phyloP scores from a whole-genome alignment of 1,140 invertebrate species.

The Zaprionus ornatus region DNA sequence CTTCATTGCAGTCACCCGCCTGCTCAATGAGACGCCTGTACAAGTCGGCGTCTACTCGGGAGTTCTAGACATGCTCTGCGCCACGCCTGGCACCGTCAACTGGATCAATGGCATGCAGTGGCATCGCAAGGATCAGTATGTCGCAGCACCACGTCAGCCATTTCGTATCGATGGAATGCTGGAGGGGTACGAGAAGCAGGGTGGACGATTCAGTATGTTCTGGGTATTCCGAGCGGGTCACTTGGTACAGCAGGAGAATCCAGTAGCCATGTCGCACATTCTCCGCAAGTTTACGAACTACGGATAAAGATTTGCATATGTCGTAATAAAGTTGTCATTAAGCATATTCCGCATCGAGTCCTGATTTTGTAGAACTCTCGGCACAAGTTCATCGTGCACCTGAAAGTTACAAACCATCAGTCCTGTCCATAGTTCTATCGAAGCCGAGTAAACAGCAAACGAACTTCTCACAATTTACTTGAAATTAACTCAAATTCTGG shows the following conservation, averaged over 20 bases:
- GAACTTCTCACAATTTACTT: constrained; percentile 76
- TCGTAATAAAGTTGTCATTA: constrained; percentile 28
- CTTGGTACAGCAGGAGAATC: constrained; percentile 85
- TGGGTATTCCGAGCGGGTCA: constrained; percentile 88
- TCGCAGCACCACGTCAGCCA: constrained; percentile 84
- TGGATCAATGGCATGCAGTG: constrained; percentile 90
- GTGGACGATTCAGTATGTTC: constrained; percentile 88
- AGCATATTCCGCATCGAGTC: neutral
- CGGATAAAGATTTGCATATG: constrained; percentile 27
- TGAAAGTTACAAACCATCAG: neutral
- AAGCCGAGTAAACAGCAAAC: constrained; percentile 36
- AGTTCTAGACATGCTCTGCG: constrained; percentile 89
- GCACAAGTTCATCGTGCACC: neutral
- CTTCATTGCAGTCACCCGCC: constrained; percentile 87
- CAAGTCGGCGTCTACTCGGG: constrained; percentile 79
- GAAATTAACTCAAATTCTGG: constrained; percentile 72
- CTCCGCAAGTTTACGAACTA: constrained; percentile 62
- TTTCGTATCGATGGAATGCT: constrained; percentile 86
- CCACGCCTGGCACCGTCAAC: constrained; percentile 87
- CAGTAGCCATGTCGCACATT: constrained; percentile 72
- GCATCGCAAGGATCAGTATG: constrained; percentile 85
- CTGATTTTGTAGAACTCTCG: neutral
- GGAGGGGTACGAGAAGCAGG: constrained; percentile 88
- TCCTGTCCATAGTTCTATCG: constrained; percentile 12
- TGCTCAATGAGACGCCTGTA: constrained; percentile 87